Base-by-base conservation (phyloP, 2,888 invertebrate genomes). In the Drosophila pseudotalamancana region DNA sequence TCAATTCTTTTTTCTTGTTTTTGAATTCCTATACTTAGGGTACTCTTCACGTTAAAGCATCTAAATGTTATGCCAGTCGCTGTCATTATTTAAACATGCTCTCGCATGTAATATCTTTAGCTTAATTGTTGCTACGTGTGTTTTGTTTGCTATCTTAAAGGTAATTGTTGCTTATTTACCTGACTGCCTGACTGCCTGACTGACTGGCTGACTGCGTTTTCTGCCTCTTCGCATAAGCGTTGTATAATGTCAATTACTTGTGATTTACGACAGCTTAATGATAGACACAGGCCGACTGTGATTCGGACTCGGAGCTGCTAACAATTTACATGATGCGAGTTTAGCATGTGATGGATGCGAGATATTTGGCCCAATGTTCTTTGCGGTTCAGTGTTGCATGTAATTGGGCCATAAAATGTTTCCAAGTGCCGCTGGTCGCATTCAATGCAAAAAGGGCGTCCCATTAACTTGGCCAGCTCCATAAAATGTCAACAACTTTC, bases 161-260 rank as follows among this genome's bases (percentile, higher is more conserved):
- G 77, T 87, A 81, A 81, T 81, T 87, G 85, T 67, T 81, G 77
- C 80, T 67, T 67, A 81, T 86, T 83, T 81, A 80, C 67, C 67
- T 77, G 73, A 39, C 42, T 57, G 16, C 49, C 34, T 34, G 18
- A 4, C 18, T 61, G 46, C 35, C 49, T 29, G 46, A 39, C 37
- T 35, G 49, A 39, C 37, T 35, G 49, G 34, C 50, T 43, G 8
- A 29, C 45, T 18, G 11, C 32, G 32, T 25, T 1, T 14, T 23
- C 27, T 4, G 37, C 43, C 56, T 45, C 43, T 43, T 32, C 27
- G 37, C 63, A 48, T 66, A 65, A 54, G 48, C 68, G 79, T 79
- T 83, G 84, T 83, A 75, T 88, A 86, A 88, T 86, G 84, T 77
- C 84, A 85, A 88, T 88, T 88, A 88, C 84, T 88, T 86, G 84